Conservation (phyloP, 2,113 vertebrate genomes). For the Muntiacus reevesi region DNA sequence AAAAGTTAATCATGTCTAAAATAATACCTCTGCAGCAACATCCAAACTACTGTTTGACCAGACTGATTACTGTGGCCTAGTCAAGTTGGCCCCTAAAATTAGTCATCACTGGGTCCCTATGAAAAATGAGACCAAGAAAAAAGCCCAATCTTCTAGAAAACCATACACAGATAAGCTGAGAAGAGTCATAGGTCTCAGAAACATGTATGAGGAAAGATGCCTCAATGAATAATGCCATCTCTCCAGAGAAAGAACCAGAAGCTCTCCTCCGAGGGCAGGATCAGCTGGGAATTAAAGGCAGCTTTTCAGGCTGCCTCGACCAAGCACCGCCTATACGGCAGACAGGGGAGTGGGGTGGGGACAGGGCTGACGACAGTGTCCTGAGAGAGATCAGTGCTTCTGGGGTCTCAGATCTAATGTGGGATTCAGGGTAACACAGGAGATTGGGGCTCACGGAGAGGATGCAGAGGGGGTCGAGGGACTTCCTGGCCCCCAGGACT, state of each 20-base stretch:
- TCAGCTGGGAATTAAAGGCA: background rate
- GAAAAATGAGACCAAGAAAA: background rate
- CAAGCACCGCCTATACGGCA: background rate
- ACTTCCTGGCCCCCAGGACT: background rate
- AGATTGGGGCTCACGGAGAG: background rate
- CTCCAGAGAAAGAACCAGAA: background rate
- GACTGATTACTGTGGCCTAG: background rate
- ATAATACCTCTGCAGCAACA: background rate
- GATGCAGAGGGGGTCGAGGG: background rate
- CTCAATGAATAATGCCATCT: rapidly evolving
- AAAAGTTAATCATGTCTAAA: background rate
- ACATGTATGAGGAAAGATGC: background rate
- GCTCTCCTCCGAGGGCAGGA: background rate
- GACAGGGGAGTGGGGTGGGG: background rate
- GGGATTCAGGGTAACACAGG: background rate
- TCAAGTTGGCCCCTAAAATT: background rate
- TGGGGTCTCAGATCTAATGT: background rate
- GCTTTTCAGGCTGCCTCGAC: background rate
- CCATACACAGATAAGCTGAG: background rate
- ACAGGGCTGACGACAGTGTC: background rate
- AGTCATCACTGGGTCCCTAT: background rate
- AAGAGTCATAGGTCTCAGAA: background rate
- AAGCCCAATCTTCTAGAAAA: background rate
- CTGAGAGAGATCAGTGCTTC: background rate
- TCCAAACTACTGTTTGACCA: background rate